These are phyloP conservation scores for Theocolax elegans DNA, from an alignment of 1,140 invertebrate genomes.

Conservation along the genomic window DNA sequence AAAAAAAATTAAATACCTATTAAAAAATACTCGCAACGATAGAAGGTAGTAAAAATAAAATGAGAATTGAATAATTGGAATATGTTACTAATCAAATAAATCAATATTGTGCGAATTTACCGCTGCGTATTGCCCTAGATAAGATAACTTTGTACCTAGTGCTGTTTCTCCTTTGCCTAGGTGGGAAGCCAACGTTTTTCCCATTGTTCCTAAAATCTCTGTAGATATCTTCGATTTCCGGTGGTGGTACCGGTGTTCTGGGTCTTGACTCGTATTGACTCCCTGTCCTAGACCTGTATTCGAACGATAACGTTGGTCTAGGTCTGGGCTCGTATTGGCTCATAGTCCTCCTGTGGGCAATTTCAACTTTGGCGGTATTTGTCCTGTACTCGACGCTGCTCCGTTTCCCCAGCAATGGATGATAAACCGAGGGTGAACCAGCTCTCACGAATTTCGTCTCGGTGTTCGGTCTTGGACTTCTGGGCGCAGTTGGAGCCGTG, in stretches of 20 bases:
- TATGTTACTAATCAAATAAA: too few relatives aligned
- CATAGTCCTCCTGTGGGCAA: slow-evolving; percentile 4
- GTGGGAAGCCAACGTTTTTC: background rate
- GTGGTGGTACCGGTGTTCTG: slow-evolving; percentile 47
- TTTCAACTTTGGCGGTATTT: background rate
- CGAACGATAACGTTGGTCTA: background rate
- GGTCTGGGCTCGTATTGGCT: slow-evolving; percentile 33
- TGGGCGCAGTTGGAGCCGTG: too few relatives aligned
- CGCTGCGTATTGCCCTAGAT: too few relatives aligned
- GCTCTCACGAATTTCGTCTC: background rate
- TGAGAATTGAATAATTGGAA: too few relatives aligned
- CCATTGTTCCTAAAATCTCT: slow-evolving; percentile 28
- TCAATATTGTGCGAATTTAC: too few relatives aligned
- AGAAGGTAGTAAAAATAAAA: too few relatives aligned
- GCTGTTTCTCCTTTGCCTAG: slow-evolving; percentile 49
- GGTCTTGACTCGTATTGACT: slow-evolving; percentile 28
- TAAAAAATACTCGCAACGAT: too few relatives aligned
- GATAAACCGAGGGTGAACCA: background rate
- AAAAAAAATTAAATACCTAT: too few relatives aligned
- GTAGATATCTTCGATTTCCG: slow-evolving; percentile 44
- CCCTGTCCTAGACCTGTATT: background rate
- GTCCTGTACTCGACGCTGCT: slow-evolving; percentile 27
- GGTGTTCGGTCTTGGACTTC: background rate
- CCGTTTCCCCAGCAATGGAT: slow-evolving; percentile 13
- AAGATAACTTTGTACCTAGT: slow-evolving; percentile 58